A percentile compares a stretch with the other conserved stretches of the same genome.
Conservation (phyloP, 2,113 vertebrate species). For the Felis chaus region DNA sequence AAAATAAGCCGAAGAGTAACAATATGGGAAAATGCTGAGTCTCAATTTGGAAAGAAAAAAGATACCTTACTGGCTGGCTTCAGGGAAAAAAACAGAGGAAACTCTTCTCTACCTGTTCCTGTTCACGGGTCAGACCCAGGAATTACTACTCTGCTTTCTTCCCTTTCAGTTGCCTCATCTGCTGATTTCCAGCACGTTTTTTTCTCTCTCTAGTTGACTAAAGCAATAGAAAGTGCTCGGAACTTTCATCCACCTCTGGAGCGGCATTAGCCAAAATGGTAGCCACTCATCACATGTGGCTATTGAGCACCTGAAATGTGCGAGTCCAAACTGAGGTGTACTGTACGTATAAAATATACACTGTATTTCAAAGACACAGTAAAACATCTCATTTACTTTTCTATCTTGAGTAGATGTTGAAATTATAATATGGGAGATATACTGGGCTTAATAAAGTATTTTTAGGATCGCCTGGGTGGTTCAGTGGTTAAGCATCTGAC, state of each 20-base stretch:
- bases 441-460: not conserved
- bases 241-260: not conserved
- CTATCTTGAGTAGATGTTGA: not conserved
- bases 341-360: not conserved
- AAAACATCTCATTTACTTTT: not conserved
- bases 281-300: not conserved
- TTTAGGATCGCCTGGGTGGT: not conserved
- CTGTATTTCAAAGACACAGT: not conserved
- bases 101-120: not conserved
- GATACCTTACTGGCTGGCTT: not conserved
- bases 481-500: too few species aligned
- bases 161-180: not conserved
- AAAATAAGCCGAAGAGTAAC: not conserved
- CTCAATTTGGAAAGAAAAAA: not conserved
- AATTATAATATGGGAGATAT: not conserved
- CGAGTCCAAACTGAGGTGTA: not conserved
- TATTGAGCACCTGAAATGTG: not conserved
- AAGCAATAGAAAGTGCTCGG: not conserved
- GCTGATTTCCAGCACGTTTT: not conserved
- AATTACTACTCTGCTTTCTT: not conserved
- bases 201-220: not conserved
- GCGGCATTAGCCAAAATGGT: not conserved
- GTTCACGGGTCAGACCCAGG: not conserved
- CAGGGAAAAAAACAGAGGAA: not conserved
- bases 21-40: not conserved